These are phyloP conservation scores for Andrena praecox DNA, from an alignment of 2,888 invertebrate genomes.

Conservation along the genomic window DNA sequence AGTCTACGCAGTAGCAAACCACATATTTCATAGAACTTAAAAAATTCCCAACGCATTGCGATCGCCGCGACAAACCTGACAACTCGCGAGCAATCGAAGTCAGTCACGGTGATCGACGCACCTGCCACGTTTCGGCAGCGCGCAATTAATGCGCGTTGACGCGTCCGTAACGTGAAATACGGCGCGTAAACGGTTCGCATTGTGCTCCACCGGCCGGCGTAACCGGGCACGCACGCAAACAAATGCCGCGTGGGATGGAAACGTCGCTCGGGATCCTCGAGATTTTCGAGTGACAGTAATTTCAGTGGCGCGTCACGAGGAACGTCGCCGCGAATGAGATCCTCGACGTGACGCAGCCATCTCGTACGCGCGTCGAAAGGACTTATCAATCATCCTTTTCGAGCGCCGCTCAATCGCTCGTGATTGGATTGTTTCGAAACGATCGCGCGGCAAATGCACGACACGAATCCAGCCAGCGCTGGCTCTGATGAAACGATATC, in stretches of 20 bases:
- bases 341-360: conserved; percentile 57
- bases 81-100: background rate
- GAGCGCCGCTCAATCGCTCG: conserved; percentile 36
- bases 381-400: conserved; percentile 57
- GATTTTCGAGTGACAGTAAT: conserved; percentile 21
- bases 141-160: conserved; percentile 32
- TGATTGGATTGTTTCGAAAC: conserved; percentile 59
- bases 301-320: conserved; percentile 2
- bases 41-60: background rate
- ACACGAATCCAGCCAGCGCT: conserved; percentile 1
- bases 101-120: background rate
- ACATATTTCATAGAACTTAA: too few relatives aligned
- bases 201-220: background rate
- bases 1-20: too few relatives aligned
- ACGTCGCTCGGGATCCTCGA: background rate
- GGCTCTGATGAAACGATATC: conserved; percentile 37
- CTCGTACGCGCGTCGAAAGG: conserved; percentile 28
- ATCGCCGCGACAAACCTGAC: background rate
- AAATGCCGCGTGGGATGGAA: background rate
- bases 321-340: conserved; percentile 54
- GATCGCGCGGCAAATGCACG: conserved; percentile 40
- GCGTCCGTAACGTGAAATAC: conserved; percentile 29
- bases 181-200: conserved; percentile 8
- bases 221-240: background rate
- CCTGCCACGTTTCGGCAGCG: conserved; percentile 46